These are phyloP conservation scores for Ramphastos sulfuratus DNA, from an alignment of 2,113 vertebrate species.

Conservation along the genomic window DNA sequence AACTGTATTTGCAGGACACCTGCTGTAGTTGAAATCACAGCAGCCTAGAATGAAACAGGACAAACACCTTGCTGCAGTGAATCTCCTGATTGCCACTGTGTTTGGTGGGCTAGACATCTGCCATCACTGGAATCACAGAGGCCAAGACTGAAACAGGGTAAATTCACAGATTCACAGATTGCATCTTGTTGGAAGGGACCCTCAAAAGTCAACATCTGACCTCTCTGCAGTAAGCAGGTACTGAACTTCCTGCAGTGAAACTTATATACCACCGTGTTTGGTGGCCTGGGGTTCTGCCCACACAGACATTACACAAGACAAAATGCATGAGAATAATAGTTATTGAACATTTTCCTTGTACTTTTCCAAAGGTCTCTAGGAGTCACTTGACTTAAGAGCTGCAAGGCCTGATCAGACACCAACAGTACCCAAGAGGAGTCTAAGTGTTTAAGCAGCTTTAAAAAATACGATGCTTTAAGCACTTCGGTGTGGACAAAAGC, in stretches of 20 bases:
- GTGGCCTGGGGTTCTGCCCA: neutral
- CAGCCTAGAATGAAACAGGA: neutral
- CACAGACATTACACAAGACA: fast-evolving
- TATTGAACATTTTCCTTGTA: neutral
- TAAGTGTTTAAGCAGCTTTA: neutral
- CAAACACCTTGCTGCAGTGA: neutral
- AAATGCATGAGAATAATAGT: neutral
- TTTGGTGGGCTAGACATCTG: neutral
- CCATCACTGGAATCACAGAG: too few species aligned
- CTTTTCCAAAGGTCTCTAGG: neutral
- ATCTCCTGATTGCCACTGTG: fast-evolving
- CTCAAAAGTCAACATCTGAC: too few species aligned
- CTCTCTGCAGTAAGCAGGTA: too few species aligned
- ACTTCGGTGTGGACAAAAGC: fast-evolving
- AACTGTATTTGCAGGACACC: neutral
- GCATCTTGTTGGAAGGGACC: too few species aligned
- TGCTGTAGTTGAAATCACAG: neutral
- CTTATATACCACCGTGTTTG: fast-evolving
- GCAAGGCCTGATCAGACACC: neutral
- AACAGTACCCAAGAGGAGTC: neutral
- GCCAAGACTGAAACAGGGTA: too few species aligned
- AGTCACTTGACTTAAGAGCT: neutral
- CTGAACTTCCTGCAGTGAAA: neutral
- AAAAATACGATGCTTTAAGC: neutral
- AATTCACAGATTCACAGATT: too few species aligned